Conservation (phyloP, 1,140 invertebrate species). For the Delia radicum region DNA sequence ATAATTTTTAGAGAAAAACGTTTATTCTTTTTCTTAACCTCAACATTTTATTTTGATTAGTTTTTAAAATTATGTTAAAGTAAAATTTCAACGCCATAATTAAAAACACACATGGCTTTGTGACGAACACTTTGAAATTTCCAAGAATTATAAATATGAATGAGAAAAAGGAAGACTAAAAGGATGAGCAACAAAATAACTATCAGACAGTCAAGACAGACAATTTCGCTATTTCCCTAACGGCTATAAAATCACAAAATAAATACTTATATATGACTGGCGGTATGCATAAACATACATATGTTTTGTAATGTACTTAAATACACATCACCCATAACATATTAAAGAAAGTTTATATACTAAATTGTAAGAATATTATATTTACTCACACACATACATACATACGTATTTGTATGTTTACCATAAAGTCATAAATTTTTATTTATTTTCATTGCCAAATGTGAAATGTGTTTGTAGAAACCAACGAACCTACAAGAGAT, state of each 20-base stretch:
- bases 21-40: too few species aligned
- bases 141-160: background rate
- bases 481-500: too few species aligned
- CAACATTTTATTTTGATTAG: background rate
- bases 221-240: constrained; percentile 4
- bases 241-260: background rate
- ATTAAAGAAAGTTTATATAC: background rate
- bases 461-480: background rate
- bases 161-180: background rate
- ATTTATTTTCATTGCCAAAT: constrained; percentile 1
- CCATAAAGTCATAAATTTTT: background rate
- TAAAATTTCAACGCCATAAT: background rate
- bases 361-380: too few species aligned
- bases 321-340: background rate
- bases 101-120: background rate
- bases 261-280: background rate
- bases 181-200: background rate
- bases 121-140: background rate
- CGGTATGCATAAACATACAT: background rate
- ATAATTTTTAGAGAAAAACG: too few species aligned
- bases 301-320: background rate
- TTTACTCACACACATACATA: background rate
- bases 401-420: background rate
- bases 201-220: background rate
- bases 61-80: background rate